These are phyloP conservation scores for Pygmarrhopalites habei DNA, from an alignment of 1,140 invertebrate species.

Conservation along the genomic window DNA sequence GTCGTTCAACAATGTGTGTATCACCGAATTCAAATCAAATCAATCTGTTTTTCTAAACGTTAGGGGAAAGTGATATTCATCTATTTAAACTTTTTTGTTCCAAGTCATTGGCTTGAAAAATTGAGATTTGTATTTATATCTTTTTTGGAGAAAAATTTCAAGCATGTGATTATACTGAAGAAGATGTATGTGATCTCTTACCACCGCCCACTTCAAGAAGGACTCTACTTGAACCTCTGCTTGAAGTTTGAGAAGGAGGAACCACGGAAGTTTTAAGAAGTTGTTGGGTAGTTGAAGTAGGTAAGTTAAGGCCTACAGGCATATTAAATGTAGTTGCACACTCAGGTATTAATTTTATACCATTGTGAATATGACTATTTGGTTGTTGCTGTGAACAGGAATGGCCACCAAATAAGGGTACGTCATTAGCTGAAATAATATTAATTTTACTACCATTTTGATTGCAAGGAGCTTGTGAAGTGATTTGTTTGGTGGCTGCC, in stretches of 20 bases:
- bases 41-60: no score
- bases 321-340: neutral
- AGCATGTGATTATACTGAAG: no score
- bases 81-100: no score
- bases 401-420: neutral
- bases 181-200: neutral
- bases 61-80: no score
- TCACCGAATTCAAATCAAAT: no score
- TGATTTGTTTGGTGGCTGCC: neutral
- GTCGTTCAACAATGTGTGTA: no score
- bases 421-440: neutral
- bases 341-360: neutral
- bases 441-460: neutral
- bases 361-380: neutral
- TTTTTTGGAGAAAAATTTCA: no score
- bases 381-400: neutral
- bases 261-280: neutral
- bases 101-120: no score
- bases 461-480: neutral
- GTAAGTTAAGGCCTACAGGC: neutral
- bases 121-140: no score
- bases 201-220: conserved; percentile 1
- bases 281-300: neutral
- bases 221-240: neutral
- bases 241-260: neutral